phyloP scores from a whole-genome alignment of 2,113 vertebrate genomes.

The Nicator chloris region DNA sequence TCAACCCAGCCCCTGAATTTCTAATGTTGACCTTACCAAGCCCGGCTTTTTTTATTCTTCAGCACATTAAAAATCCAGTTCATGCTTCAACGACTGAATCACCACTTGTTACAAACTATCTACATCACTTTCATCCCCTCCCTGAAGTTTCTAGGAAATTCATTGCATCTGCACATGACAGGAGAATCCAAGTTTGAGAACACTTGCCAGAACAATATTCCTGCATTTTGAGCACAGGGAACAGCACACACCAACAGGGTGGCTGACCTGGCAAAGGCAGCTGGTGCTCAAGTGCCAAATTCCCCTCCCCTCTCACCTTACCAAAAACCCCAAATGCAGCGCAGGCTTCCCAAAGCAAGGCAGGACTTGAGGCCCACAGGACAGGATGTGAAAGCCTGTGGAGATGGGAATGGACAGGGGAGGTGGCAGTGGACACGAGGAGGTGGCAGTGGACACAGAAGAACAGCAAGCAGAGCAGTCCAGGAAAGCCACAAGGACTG shows the following conservation, averaged over 20 bases:
- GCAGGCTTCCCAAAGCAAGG: neutral
- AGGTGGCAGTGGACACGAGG: neutral
- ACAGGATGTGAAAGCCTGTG: neutral
- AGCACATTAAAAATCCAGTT: neutral
- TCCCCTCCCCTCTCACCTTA: neutral
- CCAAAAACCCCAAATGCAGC: neutral
- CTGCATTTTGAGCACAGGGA: neutral
- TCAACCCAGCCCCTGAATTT: neutral
- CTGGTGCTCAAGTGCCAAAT: neutral
- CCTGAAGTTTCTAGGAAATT: neutral
- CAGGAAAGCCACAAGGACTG: neutral
- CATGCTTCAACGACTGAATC: neutral
- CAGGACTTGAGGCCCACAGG: neutral
- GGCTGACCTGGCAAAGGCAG: neutral
- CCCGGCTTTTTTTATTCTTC: neutral
- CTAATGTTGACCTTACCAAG: neutral
- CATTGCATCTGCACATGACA: neutral
- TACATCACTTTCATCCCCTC: neutral
- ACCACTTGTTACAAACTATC: neutral
- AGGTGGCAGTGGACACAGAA: neutral
- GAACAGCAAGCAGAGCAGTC: accelerated
- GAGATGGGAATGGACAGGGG: neutral
- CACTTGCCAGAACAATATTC: neutral
- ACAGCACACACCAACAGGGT: neutral
- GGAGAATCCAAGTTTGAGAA: neutral